Conservation (phyloP, 53 echinoderm and acorn worm genomes). For the Henricia sp. region DNA sequence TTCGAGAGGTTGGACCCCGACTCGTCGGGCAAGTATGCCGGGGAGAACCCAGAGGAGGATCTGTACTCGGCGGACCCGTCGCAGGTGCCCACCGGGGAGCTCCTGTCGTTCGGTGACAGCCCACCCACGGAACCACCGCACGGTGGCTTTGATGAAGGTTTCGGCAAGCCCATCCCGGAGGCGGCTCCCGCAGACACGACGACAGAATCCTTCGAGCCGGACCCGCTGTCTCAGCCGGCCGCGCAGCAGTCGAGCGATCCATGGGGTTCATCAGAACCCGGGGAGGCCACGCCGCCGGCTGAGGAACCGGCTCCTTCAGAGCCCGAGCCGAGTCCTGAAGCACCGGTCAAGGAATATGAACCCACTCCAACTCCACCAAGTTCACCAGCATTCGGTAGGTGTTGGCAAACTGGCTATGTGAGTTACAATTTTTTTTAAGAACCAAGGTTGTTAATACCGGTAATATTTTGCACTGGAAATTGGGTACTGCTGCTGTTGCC, state of each 20-base stretch:
- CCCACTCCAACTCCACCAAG: conserved; percentile 53
- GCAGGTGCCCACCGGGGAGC: conserved; percentile 65
- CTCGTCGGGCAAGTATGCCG: conserved; percentile 48
- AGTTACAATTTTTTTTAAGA: too few species aligned
- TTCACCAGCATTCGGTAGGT: conserved; percentile 56
- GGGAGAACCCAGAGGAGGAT: conserved; percentile 82
- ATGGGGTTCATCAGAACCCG: conserved; percentile 12
- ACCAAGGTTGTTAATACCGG: too few species aligned
- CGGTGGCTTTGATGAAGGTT: conserved; percentile 57
- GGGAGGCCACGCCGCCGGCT: neutral
- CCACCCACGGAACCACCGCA: neutral
- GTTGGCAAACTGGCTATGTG: too few species aligned
- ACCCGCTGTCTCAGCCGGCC: neutral
- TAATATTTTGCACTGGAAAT: too few species aligned
- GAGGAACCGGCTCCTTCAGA: conserved; percentile 10
- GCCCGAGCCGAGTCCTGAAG: conserved; percentile 1
- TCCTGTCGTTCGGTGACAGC: conserved; percentile 56
- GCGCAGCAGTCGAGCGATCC: conserved; percentile 17
- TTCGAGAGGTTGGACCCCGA: conserved; percentile 91
- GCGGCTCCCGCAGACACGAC: conserved; percentile 36
- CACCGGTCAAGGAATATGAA: conserved; percentile 45
- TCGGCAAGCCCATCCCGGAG: conserved; percentile 56
- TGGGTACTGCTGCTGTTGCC: too few species aligned
- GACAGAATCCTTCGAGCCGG: conserved; percentile 24
- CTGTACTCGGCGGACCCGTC: conserved; percentile 72